These are phyloP conservation scores for Galeruca laticollis DNA, from an alignment of 2,888 invertebrate genomes.

Conservation along the genomic window DNA sequence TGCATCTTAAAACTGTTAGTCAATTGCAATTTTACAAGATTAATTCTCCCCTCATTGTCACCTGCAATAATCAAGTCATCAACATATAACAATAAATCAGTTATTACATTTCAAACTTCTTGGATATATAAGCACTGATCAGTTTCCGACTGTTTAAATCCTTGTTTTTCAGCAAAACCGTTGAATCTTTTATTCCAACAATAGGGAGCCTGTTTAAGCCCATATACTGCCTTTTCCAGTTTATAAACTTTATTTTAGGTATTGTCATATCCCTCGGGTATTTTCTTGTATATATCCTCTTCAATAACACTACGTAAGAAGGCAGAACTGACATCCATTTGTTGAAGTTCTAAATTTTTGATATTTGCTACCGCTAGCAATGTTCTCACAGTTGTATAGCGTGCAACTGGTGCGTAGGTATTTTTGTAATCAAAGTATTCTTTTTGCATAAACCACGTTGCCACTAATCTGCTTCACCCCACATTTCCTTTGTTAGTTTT, in stretches of 20 bases:
- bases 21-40: conserved; percentile 37
- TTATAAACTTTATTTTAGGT: conserved; percentile 36
- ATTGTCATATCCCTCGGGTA: conserved; percentile 45
- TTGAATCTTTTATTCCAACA: too few relatives aligned
- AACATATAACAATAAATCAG: conserved; percentile 49
- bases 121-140: too few relatives aligned
- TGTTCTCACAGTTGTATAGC: conserved; percentile 35
- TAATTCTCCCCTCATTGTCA: conserved; percentile 38
- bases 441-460: conserved; percentile 39
- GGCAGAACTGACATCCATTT: too few relatives aligned
- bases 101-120: conserved; percentile 30
- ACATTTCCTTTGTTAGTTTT: too few relatives aligned
- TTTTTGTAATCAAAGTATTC: conserved; percentile 37
- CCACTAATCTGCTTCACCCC: conserved; percentile 40
- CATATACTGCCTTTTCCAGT: conserved; percentile 53
- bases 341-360: too few relatives aligned
- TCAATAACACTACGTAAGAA: conserved; percentile 50
- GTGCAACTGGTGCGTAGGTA: conserved; percentile 41
- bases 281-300: conserved; percentile 47
- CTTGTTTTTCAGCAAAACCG: too few relatives aligned
- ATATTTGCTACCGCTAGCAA: conserved; percentile 26
- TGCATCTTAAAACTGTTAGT: too few relatives aligned
- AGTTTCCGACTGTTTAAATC: too few relatives aligned
- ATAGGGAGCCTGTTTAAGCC: too few relatives aligned
- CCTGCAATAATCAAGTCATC: conserved; percentile 53